Percentiles rank a stretch among this genome's conserved stretches.
Evolutionary conservation across 2,113 vertebrate genomes (phyloP).

Genomic region (Passer montanus): DNA sequence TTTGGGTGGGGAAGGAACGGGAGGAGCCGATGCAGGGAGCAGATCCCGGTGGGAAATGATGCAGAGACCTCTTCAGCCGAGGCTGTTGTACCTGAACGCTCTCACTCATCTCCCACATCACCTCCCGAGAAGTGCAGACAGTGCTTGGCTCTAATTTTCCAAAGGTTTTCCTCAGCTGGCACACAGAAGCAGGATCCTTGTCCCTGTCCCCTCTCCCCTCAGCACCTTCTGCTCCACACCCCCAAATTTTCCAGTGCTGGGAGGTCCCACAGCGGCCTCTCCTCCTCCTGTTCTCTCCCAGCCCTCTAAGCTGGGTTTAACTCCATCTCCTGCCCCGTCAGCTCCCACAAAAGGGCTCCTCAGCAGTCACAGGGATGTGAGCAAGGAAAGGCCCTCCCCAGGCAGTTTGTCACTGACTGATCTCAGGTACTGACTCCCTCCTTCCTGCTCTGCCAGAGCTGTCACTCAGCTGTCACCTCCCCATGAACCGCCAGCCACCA

Average conservation of each 20-base stretch:
- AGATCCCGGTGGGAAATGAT: not conserved
- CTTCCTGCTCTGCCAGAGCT: not conserved
- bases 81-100: not conserved
- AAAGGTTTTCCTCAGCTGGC: not conserved
- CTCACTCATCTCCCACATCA: not conserved
- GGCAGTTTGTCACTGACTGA: not conserved
- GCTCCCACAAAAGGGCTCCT: not conserved
- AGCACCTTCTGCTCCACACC: not conserved
- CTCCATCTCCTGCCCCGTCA: not conserved
- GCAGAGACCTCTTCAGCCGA: not conserved
- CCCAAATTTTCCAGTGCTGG: rapidly evolving
- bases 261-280: not conserved
- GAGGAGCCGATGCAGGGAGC: not conserved
- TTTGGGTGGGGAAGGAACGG: not conserved
- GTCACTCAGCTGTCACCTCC: not conserved
- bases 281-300: not conserved
- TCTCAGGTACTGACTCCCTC: not conserved
- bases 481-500: rapidly evolving
- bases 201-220: not conserved
- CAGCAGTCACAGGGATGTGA: not conserved
- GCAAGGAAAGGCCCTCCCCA: rapidly evolving
- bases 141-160: too few species aligned
- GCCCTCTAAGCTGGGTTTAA: not conserved
- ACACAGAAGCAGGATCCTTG: not conserved
- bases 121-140: too few species aligned